These are phyloP conservation scores for Lampris megalopsis DNA, from an alignment of 2,113 vertebrate species.

Conservation along the genomic window DNA sequence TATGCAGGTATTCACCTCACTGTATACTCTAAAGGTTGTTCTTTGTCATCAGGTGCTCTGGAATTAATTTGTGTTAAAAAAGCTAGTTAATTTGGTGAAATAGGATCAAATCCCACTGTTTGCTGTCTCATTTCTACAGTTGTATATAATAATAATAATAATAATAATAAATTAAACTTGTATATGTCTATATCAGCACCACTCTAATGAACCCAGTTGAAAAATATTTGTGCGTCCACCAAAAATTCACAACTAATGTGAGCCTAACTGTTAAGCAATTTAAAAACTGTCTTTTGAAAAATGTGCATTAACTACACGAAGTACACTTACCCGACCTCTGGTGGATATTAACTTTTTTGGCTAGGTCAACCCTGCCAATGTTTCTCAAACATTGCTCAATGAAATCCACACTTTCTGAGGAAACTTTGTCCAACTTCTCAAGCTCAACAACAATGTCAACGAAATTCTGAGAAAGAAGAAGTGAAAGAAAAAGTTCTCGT, in stretches of 20 bases:
- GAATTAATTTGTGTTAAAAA: not conserved
- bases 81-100: not conserved
- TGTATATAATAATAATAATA: not conserved
- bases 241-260: too few species aligned
- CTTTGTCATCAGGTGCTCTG: not conserved
- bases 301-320: not conserved
- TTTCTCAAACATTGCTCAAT: slow-evolving; percentile 84
- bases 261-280: not conserved
- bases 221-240: too few species aligned
- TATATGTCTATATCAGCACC: too few species aligned
- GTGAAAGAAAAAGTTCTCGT: not conserved
- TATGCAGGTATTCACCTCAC: not conserved
- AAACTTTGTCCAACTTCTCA: slow-evolving; percentile 88
- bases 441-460: slow-evolving; percentile 88
- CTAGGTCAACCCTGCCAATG: slow-evolving; percentile 88
- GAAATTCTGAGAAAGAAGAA: slow-evolving; percentile 84
- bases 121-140: not conserved
- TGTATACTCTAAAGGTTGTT: not conserved
- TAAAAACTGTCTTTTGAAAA: not conserved
- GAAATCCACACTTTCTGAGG: slow-evolving; percentile 84
- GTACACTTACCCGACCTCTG: slow-evolving; percentile 81
- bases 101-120: not conserved
- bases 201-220: too few species aligned
- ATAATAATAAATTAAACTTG: too few species aligned
- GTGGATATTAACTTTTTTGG: slow-evolving; percentile 85